phyloP scores from a whole-genome alignment of 1,140 invertebrate genomes.

The Zophobas atratus region DNA sequence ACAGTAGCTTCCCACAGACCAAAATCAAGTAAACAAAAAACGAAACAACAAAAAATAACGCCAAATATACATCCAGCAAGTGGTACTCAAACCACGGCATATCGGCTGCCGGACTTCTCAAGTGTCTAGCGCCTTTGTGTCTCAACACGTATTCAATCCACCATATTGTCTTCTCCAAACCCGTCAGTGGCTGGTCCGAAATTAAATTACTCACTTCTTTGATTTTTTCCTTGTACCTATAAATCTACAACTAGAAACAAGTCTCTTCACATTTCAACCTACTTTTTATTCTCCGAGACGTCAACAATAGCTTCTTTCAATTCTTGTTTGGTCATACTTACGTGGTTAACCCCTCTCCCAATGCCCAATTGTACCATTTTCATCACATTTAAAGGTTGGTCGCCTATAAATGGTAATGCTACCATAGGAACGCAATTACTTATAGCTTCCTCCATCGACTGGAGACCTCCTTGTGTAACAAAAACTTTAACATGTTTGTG shows the following conservation, averaged over 20 bases:
- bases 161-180: not conserved
- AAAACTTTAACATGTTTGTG: not conserved
- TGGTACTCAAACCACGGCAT: too few relatives aligned
- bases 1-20: too few relatives aligned
- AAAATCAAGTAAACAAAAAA: too few relatives aligned
- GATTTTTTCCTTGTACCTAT: not conserved
- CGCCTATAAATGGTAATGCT: not conserved
- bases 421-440: not conserved
- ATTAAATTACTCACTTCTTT: not conserved
- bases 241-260: not conserved
- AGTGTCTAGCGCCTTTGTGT: not conserved
- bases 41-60: too few relatives aligned
- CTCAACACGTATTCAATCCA: too few relatives aligned
- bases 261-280: not conserved
- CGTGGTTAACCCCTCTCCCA: not conserved
- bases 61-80: too few relatives aligned
- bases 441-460: not conserved
- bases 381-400: not conserved
- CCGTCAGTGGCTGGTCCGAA: not conserved
- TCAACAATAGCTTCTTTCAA: not conserved
- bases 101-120: too few relatives aligned
- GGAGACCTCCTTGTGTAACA: not conserved
- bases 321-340: not conserved
- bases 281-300: not conserved
- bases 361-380: not conserved